These are phyloP conservation scores for Arrhamphus sclerolepis DNA, from an alignment of 2,797 vertebrate species.

Conservation along the genomic window DNA sequence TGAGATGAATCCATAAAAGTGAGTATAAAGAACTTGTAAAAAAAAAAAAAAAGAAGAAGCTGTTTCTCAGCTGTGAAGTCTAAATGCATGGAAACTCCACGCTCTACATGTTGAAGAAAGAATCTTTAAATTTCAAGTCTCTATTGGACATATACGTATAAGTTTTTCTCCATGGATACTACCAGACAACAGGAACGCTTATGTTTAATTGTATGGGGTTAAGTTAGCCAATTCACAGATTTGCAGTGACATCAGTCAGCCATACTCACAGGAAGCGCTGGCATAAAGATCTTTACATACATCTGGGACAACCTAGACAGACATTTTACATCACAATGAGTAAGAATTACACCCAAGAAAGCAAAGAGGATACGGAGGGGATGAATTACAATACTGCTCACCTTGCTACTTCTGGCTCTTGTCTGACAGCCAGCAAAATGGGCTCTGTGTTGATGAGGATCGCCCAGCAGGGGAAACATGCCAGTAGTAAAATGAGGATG, in stretches of 20 bases:
- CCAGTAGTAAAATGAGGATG: constrained; percentile 84
- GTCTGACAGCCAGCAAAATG: constrained; percentile 82
- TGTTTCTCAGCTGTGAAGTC: too few species aligned
- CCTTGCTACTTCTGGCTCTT: constrained; percentile 86
- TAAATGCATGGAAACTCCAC: too few species aligned
- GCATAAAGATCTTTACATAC: constrained; percentile 92
- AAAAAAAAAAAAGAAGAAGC: too few species aligned
- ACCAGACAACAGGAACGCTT: too few species aligned
- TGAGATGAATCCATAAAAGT: too few species aligned
- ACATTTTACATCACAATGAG: constrained; percentile 12
- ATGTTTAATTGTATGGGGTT: too few species aligned
- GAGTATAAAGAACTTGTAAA: too few species aligned
- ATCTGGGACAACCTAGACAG: constrained; percentile 84
- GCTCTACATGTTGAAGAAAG: too few species aligned
- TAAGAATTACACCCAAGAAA: background rate
- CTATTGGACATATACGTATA: too few species aligned
- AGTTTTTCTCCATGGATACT: too few species aligned
- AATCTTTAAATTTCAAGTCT: too few species aligned
- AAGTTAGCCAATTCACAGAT: background rate
- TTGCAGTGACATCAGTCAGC: background rate
- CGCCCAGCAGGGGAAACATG: constrained; percentile 91
- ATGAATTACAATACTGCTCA: constrained; percentile 42
- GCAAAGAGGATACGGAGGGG: rapidly evolving
- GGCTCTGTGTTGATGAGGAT: constrained; percentile 88
- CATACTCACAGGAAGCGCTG: constrained; percentile 91